Base-by-base conservation (phyloP, 2,888 invertebrate genomes). In the Lepetodrilus schrolli region DNA sequence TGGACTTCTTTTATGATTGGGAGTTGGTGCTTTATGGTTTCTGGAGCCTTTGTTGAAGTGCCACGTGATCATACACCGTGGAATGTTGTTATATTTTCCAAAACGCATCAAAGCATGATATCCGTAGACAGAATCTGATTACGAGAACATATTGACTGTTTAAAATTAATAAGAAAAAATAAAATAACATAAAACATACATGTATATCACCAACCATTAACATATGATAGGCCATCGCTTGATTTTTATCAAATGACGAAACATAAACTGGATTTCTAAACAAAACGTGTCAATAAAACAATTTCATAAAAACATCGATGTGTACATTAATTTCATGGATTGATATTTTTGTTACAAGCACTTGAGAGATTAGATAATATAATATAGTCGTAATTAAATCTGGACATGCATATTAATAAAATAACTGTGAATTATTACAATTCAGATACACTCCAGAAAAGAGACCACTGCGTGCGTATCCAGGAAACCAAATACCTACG, bases 401-500 rank as follows among this genome's bases (percentile, higher is more conserved):
- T n/a, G n/a, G n/a, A n/a, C n/a, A n/a, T n/a, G n/a, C n/a, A n/a
- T n/a, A n/a, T n/a, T n/a, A n/a, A n/a, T n/a, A n/a, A n/a, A n/a
- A n/a, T n/a, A n/a, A n/a, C n/a, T n/a, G n/a, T n/a, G n/a, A n/a
- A n/a, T 47, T 13, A 7, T 47, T 47, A 47, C 17, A 3, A 20
- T 48, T 3, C 48, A 48, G 48, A 48, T 21, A 4, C 17, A 4
- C 4, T 48, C 48, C 20, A 48, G 30, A 58, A 58, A 13, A 3
- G 17, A 34, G 58, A 58, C 58, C 30, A 47, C 21, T 72, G 65
- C 48, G 23, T 21, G 21, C 65, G 72, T 20, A 47, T 17, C 26
- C 65, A 72, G 21, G 66, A 72, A 17, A 72, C 65, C 13, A 72
- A 65, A 58, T 72, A 77, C 70, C 50, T 80, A 23, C 73, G 78